Base-by-base conservation (phyloP, 2,888 invertebrate species). In the Lasius platythorax region DNA sequence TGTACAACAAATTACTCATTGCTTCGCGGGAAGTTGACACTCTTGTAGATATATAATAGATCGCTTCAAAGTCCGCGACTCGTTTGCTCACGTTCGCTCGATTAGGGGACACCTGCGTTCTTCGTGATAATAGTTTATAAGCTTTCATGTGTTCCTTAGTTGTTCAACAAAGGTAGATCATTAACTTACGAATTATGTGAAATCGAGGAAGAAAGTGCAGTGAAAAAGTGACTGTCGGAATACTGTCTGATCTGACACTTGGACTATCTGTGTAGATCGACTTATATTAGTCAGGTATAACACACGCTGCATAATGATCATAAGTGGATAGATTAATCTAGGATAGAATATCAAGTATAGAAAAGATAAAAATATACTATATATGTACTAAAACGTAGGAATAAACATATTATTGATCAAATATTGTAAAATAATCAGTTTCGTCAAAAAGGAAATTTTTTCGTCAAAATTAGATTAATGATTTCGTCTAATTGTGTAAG, bases 91-190 rank as follows among this genome's bases (percentile, higher is more conserved):
- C 30, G n/a, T 56, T 68, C n/a, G 3, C 2, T 68, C 23, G 15
- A 56, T 43, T 68, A 81, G 8, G 50, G 8, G 50, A 58, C 72
- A 63, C 61, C 18, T 28, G 12, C 8, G n/a, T 63, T 63, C 40
- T 43, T 53, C 2, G 50, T 43, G 61, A 72, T 46, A 81, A 81
- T 12, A 28, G 23, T 4, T 70, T 28, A 72, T 37, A n/a, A 66
- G n/a, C 15, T 15, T 23, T 18, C 3, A 18, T 37, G 18, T 43
- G 30, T 40, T 78, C 0, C 3, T 76, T 56, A 18, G 6, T 40
- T 3, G 11, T 12, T 3, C 18, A 30, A 50, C 28, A 8, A 81
- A 63, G 23, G 18, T 37, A 28, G 11, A 72, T 50, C 12, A 43
- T 37, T 23, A 28, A 33, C n/a, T 66, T 53, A 12, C 18, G 6